Evolutionary conservation across 2,888 invertebrate genomes (phyloP).

Genomic region (Euphydryas editha): DNA sequence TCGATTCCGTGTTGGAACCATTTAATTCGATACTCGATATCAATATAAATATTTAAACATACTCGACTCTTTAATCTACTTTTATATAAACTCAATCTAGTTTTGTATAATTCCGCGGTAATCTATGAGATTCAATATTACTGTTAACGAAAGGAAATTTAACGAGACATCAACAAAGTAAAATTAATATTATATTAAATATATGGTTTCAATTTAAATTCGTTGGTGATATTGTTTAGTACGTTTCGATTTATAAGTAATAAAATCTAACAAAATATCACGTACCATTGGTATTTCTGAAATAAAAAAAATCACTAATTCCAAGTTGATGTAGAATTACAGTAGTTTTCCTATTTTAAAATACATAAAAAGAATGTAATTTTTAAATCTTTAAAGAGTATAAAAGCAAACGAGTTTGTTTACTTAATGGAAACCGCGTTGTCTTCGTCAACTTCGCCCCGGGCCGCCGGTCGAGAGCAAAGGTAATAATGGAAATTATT

Average conservation of each 20-base stretch:
- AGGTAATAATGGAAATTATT: constrained; percentile 70
- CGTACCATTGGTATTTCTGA: neutral
- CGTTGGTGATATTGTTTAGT: neutral
- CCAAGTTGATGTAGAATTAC: neutral
- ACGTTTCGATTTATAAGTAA: neutral
- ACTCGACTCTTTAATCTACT: constrained; percentile 1
- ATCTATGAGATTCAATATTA: neutral
- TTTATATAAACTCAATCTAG: neutral
- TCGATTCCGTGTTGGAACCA: constrained; percentile 46
- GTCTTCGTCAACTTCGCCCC: constrained; percentile 56
- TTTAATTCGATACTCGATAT: constrained; percentile 32
- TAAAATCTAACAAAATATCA: neutral
- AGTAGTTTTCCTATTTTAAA: neutral
- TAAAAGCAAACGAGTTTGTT: constrained; percentile 23
- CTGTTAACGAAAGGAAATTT: neutral
- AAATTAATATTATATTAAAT: neutral
- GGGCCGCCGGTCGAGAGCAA: constrained; percentile 53
- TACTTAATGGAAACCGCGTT: constrained; percentile 20
- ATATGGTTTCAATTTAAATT: neutral
- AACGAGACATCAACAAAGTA: neutral
- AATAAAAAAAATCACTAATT: neutral
- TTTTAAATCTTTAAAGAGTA: constrained; percentile 8
- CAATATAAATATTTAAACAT: constrained; percentile 31
- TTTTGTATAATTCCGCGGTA: neutral
- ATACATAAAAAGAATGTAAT: neutral